Conservation (phyloP, 2,113 vertebrate genomes). For the Ageneiosus marmoratus region DNA sequence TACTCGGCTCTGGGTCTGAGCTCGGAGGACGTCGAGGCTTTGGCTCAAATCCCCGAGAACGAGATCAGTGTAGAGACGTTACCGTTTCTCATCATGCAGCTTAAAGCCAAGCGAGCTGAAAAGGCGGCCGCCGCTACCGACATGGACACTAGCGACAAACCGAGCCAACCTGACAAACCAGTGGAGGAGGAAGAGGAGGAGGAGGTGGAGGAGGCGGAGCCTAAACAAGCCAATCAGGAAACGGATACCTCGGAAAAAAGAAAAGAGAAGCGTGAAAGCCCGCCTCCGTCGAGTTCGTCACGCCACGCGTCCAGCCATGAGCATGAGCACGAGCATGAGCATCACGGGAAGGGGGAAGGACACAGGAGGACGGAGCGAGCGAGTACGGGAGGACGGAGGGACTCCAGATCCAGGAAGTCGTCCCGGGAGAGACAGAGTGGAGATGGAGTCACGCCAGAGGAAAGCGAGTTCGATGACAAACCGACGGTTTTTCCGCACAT, state of each 20-base stretch:
- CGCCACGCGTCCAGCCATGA: conserved; percentile 17
- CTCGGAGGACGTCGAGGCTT: conserved; percentile 86
- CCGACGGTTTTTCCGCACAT: conserved; percentile 51
- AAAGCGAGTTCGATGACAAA: conserved; percentile 34
- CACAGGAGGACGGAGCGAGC: conserved; percentile 17
- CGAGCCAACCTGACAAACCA: neutral
- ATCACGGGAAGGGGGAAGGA: conserved; percentile 27
- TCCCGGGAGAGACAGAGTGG: conserved; percentile 36
- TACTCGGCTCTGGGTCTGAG: conserved; percentile 87
- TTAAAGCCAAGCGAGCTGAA: conserved; percentile 80
- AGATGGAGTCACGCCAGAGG: neutral
- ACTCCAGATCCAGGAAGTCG: conserved; percentile 32
- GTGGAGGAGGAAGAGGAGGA: too few species aligned
- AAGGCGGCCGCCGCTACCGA: neutral
- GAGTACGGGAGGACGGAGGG: conserved; percentile 31
- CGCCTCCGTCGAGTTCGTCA: neutral
- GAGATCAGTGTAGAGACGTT: conserved; percentile 89
- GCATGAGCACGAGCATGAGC: conserved; percentile 32
- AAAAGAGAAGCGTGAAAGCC: conserved; percentile 23
- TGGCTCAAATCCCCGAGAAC: conserved; percentile 88
- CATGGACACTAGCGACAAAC: too few species aligned
- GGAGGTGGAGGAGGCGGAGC: conserved; percentile 11
- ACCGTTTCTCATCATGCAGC: conserved; percentile 86
- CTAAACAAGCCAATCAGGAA: conserved; percentile 10
- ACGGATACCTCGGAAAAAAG: neutral